Base-by-base conservation (phyloP, 2,113 vertebrate species). In the Brienomyrus brachyistius region DNA sequence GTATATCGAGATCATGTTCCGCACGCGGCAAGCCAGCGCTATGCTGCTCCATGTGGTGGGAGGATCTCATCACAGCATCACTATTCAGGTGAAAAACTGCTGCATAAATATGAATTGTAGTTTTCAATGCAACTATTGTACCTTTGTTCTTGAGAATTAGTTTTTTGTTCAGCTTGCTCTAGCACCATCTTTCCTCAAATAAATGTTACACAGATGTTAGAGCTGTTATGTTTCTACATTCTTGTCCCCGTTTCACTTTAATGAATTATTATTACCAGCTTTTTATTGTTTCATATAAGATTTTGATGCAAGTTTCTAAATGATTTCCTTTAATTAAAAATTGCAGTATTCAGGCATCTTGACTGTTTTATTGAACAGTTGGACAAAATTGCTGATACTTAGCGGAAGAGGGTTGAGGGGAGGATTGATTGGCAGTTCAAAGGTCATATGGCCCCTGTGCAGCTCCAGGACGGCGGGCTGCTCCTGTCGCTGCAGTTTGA, bases 1-100 rank as follows among this genome's bases (percentile, higher is more conserved):
- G 97, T 96, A 97, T 40, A 90, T 97, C 27, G 97, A 97, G 92
- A 94, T 99, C 89, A 98, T 98, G 98, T 97, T 99, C 92, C 97
- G 98, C 83, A 98, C 98, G 0, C 97, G 97, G 7, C 97, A 97
- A 92, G 93, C 95, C 80, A 92, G 88, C 0, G 95, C 96, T 0
- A 90, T 96, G 5, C 95, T 99, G 89, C 92, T 98, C 54, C 94
- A 94, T 88, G 95, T 96, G 27, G 93, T 94, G 11, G 94, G 95
- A 1, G 95, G 96, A 48, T 95, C 95, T 89, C 95, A 95, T 87
- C 96, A 96, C 91, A 97, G 96, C 92, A 93, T 98, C 92, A 97
- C 96, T 0, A 92, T 98, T 50, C 96, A 98, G 97, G 98, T 98
- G 92, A 92, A 91, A 51, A 27, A 11, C 47, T 52, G 21, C 45